A percentile compares a stretch with the other conserved stretches of the same genome.
These are phyloP conservation scores for Lumbricus terrestris DNA, from an alignment of 2,888 invertebrate genomes.

Conservation along the genomic window DNA sequence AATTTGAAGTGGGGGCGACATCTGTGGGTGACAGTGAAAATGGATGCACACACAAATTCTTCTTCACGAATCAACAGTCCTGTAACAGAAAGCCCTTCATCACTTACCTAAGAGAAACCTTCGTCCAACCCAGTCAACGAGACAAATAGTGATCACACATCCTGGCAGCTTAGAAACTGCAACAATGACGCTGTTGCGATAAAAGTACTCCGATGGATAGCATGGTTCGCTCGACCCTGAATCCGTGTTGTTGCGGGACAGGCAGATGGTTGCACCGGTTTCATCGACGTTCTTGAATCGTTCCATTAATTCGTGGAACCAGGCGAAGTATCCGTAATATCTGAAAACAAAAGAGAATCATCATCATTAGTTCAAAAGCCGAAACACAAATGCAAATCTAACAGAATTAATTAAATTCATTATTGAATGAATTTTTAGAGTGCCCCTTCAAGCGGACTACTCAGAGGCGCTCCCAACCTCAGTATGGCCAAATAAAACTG, in stretches of 20 bases:
- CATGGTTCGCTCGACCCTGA: neutral
- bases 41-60: no score
- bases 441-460: no score
- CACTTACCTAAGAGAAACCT: neutral
- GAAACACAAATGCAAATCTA: neutral
- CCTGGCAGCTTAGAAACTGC: neutral
- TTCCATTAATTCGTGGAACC: constrained; percentile 61
- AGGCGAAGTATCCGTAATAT: constrained; percentile 93
- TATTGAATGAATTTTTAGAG: no score
- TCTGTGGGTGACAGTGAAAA: no score
- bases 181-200: neutral
- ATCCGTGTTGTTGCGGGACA: neutral
- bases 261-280: neutral
- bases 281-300: neutral
- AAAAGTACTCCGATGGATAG: neutral
- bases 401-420: no score
- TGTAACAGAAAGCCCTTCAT: no score
- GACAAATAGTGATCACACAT: neutral
- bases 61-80: no score
- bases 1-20: no score
- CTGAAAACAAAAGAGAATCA: constrained; percentile 61
- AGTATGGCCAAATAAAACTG: no score
- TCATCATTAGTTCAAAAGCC: neutral
- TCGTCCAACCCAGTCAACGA: neutral
- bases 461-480: no score